Base-by-base conservation (phyloP, 2,797 vertebrate species). In the Hyperoplus immaculatus region DNA sequence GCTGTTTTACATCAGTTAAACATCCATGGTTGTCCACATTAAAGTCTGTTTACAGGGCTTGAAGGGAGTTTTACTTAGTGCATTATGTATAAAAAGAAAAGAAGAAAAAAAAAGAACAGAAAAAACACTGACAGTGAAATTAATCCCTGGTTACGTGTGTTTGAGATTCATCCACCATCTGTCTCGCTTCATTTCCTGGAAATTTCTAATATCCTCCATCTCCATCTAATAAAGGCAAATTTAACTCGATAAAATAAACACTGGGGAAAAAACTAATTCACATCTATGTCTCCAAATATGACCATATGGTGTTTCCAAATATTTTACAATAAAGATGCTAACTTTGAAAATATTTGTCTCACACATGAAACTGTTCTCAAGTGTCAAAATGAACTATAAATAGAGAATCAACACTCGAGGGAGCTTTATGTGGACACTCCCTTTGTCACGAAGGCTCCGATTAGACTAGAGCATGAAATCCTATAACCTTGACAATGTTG, bases 161-260 rank as follows among this genome's bases (percentile, higher is more conserved):
- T 18, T 3, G 10, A 2, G 3, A 3, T 15, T 56, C 41, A 74
- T 56, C 55, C 10, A 38, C 59, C 1, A 3, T 60, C 49, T 36
- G 71, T 57, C 49, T 62, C 45, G 51, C 4, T 6, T 58, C 56
- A 75, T 75, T 75, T 78, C 62, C 81, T 75, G 67, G 3, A 29
- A 29, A 29, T 29, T 29, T 57, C 38, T 61, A 54, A 56, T 29
- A 29, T 56, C 12, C 61, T 10, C 13, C 10, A 45, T 60, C 18
- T 9, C 47, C 43, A 18, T 50, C 6, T 14, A 57, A 72, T n/a
- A 54, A 70, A 0, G 0, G 15, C 62, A 72, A 73, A 69, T 39
- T 67, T 18, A 45, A n/a, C 29, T 50, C 9, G 5, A 6, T 12
- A 67, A 59, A 47, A 43, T 0, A 75, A 56, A 57, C 18, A 64